Evolutionary conservation across 2,113 vertebrate genomes (phyloP).

Genomic region (Lampris incognitus): DNA sequence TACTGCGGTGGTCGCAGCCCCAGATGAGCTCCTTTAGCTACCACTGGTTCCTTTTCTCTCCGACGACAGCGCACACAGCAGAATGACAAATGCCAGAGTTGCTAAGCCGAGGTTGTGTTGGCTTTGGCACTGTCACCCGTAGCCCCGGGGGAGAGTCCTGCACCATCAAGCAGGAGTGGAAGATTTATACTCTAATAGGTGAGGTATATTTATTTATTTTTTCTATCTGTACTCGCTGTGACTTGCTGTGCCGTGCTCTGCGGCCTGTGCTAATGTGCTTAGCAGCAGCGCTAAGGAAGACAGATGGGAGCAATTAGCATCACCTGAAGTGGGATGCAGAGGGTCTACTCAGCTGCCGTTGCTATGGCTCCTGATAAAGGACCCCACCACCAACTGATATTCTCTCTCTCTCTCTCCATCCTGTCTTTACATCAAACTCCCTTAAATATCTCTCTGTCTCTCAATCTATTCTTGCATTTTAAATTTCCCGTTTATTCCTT

Average conservation of each 20-base stretch:
- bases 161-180: neutral
- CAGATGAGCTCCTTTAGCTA: no score
- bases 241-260: slow-evolving; percentile 16
- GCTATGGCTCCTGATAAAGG: slow-evolving; percentile 22
- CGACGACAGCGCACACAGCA: neutral
- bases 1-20: no score
- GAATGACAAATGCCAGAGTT: slow-evolving; percentile 5
- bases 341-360: slow-evolving; percentile 4
- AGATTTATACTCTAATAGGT: slow-evolving; percentile 41
- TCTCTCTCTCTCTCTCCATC: neutral
- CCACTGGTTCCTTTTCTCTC: neutral
- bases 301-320: slow-evolving; percentile 58
- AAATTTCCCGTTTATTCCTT: no score
- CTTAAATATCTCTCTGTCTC: neutral
- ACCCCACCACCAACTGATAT: neutral
- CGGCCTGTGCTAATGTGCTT: slow-evolving; percentile 38
- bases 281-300: slow-evolving; percentile 51
- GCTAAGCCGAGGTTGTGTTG: neutral
- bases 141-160: neutral
- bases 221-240: slow-evolving; percentile 19
- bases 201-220: slow-evolving; percentile 30
- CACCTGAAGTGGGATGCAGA: slow-evolving; percentile 49
- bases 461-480: neutral
- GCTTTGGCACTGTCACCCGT: neutral
- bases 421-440: neutral